Base-by-base conservation (phyloP, 2,113 vertebrate species). In the Platysteira castanea region DNA sequence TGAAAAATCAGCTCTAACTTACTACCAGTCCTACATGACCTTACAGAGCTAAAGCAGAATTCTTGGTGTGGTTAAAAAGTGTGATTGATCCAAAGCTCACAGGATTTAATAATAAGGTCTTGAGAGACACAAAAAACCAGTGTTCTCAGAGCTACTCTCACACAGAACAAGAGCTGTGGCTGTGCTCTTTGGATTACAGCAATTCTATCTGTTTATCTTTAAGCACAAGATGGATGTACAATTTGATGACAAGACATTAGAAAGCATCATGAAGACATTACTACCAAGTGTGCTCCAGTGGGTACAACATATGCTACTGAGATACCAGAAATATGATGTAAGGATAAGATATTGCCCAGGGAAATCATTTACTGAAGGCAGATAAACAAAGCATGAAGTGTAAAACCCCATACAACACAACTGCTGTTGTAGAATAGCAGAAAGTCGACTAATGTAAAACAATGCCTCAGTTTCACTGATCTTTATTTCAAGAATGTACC, bases 241-340 rank as follows among this genome's bases (percentile, higher is more conserved):
- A 83, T 92, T 91, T 84, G 90, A 93, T 74, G 90, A 93, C 80
- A 95, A 87, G 83, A 86, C 87, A 88, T 90, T 80, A 88, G 74
- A 91, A 95, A 91, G 70, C 87, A 88, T 95, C 93, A 95, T 96
- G 95, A 95, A 96, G 93, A 97, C 82, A 87, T 96, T 83, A 89
- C 84, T 91, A 89, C 39, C 30, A 84, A 95, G 67, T 59, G 82
- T 30, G 35, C 91, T 89, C 75, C 87, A 83, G 71, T 90, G 90
- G 61, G 82, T 92, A 96, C 85, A 93, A 90, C 57, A 80, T 46
- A 95, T 49, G 70, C 71, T 90, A 90, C 92, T 70, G 73, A 95
- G 94, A 97, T 92, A 94, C 67, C 28, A 94, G 71, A 92, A 95
- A 92, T 74, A 95, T 11, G 92, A 97, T 96, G 59, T 61, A 83